phyloP scores from a whole-genome alignment of 2,888 invertebrate species.

The Trichopoda pennipes region DNA sequence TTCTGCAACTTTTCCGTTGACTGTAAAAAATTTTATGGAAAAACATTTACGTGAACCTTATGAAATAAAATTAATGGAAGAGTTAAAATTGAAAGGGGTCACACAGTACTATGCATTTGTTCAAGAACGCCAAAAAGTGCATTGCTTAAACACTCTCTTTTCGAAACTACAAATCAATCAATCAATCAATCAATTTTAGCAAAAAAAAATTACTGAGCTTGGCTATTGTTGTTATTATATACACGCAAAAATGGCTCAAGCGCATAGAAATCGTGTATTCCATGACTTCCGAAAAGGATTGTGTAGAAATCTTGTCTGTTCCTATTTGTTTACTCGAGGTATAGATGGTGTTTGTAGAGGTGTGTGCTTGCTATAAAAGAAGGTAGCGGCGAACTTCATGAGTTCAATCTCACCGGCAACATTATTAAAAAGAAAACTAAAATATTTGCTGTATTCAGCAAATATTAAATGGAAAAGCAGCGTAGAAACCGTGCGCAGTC shows the following conservation, averaged over 20 bases:
- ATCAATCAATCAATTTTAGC: slow-evolving; percentile 99
- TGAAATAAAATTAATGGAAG: slow-evolving; percentile 99
- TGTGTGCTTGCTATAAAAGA: no score
- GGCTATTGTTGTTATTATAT: slow-evolving; percentile 99
- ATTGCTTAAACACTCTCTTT: slow-evolving; percentile 99
- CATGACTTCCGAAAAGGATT: slow-evolving; percentile 99
- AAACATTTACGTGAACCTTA: slow-evolving; percentile 98
- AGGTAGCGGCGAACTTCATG: no score
- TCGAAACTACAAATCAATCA: slow-evolving; percentile 99
- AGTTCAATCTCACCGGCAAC: no score
- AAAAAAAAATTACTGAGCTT: slow-evolving; percentile 99
- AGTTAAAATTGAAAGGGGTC: slow-evolving; percentile 98
- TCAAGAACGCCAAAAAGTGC: slow-evolving; percentile 99
- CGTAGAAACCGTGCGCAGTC: no score
- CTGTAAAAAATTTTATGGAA: slow-evolving; percentile 99
- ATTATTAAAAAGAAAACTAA: no score
- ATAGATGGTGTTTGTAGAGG: no score
- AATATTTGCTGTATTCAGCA: no score
- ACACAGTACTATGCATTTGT: slow-evolving; percentile 99
- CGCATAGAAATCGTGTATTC: slow-evolving; percentile 98
- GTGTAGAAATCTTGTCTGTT: slow-evolving; percentile 97
- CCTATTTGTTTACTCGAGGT: slow-evolving; percentile 98
- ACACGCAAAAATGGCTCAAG: slow-evolving; percentile 99
- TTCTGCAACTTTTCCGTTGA: slow-evolving; percentile 99
- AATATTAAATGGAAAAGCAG: no score